These are phyloP conservation scores for Bombus haemorrhoidalis DNA, from an alignment of 1,140 invertebrate genomes.

Conservation along the genomic window DNA sequence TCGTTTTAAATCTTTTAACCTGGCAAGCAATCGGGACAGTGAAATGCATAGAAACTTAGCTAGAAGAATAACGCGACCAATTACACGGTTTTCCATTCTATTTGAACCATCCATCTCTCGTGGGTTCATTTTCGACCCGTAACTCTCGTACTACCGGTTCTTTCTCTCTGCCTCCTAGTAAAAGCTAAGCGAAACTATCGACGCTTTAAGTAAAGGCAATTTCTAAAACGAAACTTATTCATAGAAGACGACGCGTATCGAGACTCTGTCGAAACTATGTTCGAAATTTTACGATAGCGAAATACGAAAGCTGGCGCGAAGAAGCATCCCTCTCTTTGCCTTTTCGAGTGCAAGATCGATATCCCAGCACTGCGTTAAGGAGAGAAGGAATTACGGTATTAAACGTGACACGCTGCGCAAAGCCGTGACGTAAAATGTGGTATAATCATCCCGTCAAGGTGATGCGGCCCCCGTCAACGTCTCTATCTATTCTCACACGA, in stretches of 20 bases:
- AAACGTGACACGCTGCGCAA: background rate
- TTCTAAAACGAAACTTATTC: background rate
- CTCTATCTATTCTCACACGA: conserved; percentile 20
- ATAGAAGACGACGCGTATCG: background rate
- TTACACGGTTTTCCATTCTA: no score
- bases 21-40: no score
- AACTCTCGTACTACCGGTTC: no score
- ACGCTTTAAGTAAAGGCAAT: no score
- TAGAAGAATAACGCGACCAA: no score
- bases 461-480: background rate
- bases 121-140: no score
- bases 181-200: no score
- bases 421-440: conserved; percentile 9
- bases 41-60: no score
- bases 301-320: background rate
- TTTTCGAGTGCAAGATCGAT: background rate
- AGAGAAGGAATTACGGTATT: background rate
- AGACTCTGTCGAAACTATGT: background rate
- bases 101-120: no score
- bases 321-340: no score
- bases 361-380: background rate
- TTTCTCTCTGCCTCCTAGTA: no score
- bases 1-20: background rate
- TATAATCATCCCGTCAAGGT: conserved; percentile 19
- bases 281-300: background rate